Percentiles rank a stretch among this genome's conserved stretches.
Conservation (phyloP, 2,797 vertebrate genomes). For the Micromesistius poutassou region DNA sequence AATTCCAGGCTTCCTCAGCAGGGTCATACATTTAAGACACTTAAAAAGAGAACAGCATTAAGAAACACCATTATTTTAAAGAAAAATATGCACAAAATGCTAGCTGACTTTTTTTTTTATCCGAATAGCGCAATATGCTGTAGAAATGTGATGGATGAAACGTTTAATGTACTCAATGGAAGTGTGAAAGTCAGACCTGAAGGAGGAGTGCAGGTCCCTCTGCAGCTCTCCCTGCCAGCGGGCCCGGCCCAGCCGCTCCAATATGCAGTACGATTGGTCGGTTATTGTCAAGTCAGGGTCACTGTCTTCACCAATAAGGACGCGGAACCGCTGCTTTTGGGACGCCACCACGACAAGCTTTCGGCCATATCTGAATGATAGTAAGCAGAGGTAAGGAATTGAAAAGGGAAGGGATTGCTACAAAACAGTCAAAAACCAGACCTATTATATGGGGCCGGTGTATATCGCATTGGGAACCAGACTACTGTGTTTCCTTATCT, state of each 20-base stretch:
- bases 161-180: neutral
- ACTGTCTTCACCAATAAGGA: conserved; percentile 81
- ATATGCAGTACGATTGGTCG: conserved; percentile 88
- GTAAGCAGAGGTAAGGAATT: accelerated
- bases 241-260: conserved; percentile 89
- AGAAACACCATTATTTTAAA: neutral
- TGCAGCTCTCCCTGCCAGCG: conserved; percentile 97
- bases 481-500: neutral
- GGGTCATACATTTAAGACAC: neutral
- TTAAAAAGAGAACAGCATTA: too few species aligned
- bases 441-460: neutral
- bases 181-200: conserved; percentile 75
- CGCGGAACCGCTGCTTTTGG: conserved; percentile 78
- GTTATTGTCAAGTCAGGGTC: conserved; percentile 87
- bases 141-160: neutral
- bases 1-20: neutral
- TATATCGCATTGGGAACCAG: neutral
- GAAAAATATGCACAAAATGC: neutral
- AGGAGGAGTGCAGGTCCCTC: conserved; percentile 84
- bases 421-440: neutral
- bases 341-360: conserved; percentile 88
- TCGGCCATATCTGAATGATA: conserved; percentile 79
- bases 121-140: neutral
- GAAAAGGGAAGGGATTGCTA: neutral
- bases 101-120: neutral